Conservation (phyloP, 2,113 vertebrate genomes). For the Chaetops frenatus region DNA sequence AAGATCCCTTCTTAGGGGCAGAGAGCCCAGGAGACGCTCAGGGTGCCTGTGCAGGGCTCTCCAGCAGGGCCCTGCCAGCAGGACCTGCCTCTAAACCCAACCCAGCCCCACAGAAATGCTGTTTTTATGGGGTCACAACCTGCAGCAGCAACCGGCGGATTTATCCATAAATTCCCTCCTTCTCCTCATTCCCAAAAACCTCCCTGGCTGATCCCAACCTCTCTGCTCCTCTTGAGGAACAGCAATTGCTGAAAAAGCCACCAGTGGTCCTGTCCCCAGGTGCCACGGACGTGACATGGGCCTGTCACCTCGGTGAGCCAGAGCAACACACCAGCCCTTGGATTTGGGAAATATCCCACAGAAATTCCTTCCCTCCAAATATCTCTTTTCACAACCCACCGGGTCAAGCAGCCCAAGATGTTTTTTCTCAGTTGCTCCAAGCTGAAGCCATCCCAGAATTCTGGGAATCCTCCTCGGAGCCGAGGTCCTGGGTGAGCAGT, state of each 20-base stretch:
- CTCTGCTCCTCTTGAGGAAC: not conserved
- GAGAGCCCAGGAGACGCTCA: rapidly evolving
- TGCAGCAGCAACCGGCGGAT: not conserved
- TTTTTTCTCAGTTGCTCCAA: slow-evolving; percentile 24
- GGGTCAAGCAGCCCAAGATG: not conserved
- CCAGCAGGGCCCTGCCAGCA: not conserved
- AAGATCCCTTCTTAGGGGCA: not conserved
- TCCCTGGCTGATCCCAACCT: rapidly evolving
- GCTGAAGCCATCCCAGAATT: slow-evolving; percentile 13
- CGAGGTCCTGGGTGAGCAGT: not conserved
- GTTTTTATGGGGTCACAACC: not conserved
- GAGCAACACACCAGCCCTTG: rapidly evolving
- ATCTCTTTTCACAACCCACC: not conserved
- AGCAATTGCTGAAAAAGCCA: not conserved
- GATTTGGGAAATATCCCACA: not conserved
- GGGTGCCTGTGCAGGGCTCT: not conserved
- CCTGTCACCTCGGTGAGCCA: rapidly evolving
- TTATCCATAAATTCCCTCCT: not conserved
- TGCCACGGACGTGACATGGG: rapidly evolving
- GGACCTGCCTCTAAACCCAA: not conserved
- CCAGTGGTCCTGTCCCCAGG: not conserved
- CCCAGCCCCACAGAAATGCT: not conserved
- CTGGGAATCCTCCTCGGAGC: not conserved
- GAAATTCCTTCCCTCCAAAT: not conserved
- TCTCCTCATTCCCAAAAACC: not conserved